These are phyloP conservation scores for Fragum fragum DNA, from an alignment of 2,888 invertebrate species.

Conservation along the genomic window DNA sequence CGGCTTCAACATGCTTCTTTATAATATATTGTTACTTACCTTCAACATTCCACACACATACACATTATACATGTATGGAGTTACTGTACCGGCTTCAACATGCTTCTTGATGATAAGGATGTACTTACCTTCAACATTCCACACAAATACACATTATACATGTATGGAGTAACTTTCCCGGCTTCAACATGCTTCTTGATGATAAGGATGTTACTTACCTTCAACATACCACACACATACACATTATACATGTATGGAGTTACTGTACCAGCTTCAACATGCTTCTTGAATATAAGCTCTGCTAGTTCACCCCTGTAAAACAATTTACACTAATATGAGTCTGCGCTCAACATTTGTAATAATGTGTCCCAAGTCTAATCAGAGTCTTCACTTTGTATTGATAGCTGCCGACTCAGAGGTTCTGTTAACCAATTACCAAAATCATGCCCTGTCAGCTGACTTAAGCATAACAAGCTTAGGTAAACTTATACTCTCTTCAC, in stretches of 20 bases:
- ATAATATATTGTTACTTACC: conserved; percentile 90
- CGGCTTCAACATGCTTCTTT: conserved; percentile 89
- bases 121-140: conserved; percentile 92
- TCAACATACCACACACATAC: conserved; percentile 94
- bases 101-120: conserved; percentile 92
- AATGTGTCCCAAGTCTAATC: too few relatives aligned
- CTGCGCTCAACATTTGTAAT: too few relatives aligned
- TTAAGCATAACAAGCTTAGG: too few relatives aligned
- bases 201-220: conserved; percentile 89
- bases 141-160: conserved; percentile 91
- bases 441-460: too few relatives aligned
- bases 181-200: conserved; percentile 91
- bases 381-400: too few relatives aligned
- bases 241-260: conserved; percentile 87
- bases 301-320: conserved; percentile 88
- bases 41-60: conserved; percentile 95
- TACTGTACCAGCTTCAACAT: conserved; percentile 88
- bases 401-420: too few relatives aligned
- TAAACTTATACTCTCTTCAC: too few relatives aligned
- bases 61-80: conserved; percentile 87
- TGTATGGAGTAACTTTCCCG: conserved; percentile 6
- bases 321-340: too few relatives aligned
- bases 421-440: too few relatives aligned
- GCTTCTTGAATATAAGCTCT: conserved; percentile 91
- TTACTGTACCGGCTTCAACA: conserved; percentile 86